Evolutionary conservation across 1,140 invertebrate genomes (phyloP).

Genomic region (Tribolium madens): DNA sequence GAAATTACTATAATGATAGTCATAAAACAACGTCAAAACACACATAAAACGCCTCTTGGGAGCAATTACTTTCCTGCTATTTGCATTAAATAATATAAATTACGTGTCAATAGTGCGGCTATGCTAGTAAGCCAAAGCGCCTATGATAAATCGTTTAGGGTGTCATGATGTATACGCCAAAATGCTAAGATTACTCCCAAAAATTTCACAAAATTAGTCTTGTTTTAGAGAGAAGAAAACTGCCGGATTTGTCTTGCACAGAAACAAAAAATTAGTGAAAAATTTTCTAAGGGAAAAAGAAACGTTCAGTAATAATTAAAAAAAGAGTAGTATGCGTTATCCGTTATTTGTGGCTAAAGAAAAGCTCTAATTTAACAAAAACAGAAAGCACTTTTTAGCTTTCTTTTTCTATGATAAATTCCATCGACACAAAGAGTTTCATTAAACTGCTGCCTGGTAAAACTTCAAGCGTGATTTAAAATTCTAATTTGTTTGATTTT

Average conservation of each 20-base stretch:
- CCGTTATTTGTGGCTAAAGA: background rate
- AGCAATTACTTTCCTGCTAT: background rate
- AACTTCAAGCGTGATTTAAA: conserved; percentile 2
- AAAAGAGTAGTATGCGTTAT: background rate
- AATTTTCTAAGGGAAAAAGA: too few relatives aligned
- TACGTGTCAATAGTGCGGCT: background rate
- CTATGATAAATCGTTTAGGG: background rate
- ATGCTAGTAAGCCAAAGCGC: background rate
- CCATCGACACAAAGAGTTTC: conserved; percentile 6
- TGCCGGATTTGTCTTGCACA: too few relatives aligned
- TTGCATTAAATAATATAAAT: background rate
- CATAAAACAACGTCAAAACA: background rate
- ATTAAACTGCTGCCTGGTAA: background rate
- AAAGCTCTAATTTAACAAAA: background rate
- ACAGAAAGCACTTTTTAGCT: background rate
- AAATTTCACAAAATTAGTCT: background rate
- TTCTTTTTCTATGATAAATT: background rate
- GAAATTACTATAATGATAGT: background rate
- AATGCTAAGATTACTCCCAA: background rate
- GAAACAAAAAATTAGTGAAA: too few relatives aligned
- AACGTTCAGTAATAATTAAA: background rate
- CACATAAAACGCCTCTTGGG: background rate
- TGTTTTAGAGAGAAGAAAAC: too few relatives aligned
- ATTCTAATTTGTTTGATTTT: conserved; percentile 3
- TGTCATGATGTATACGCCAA: background rate